Evolutionary conservation across 53 echinoderm and acorn worm species (phyloP).

Genomic region (Temnopleurus reevesii): DNA sequence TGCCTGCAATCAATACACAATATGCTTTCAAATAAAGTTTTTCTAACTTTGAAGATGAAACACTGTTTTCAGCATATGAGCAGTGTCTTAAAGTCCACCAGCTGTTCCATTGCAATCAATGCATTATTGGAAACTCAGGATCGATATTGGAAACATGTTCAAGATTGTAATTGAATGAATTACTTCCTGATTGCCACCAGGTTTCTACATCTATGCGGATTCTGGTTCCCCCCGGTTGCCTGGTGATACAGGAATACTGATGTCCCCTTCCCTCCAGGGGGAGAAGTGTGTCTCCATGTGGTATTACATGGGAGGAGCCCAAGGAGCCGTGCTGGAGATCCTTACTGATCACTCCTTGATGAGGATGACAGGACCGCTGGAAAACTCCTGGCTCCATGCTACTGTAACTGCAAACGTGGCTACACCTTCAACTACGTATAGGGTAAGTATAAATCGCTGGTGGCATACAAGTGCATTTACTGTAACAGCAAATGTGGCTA

Average conservation of each 20-base stretch:
- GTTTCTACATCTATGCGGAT: constrained; percentile 90
- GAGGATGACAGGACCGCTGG: neutral
- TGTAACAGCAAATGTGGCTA: too few relatives aligned
- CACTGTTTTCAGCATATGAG: too few relatives aligned
- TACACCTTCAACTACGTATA: neutral
- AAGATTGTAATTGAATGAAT: too few relatives aligned
- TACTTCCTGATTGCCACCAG: constrained; percentile 50
- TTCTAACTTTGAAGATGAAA: too few relatives aligned
- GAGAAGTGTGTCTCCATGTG: constrained; percentile 78
- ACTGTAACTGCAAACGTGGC: neutral
- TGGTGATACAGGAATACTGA: constrained; percentile 62
- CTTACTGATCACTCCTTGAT: neutral
- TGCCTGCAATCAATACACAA: too few relatives aligned
- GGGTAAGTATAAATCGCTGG: neutral
- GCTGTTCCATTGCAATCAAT: too few relatives aligned
- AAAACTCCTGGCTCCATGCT: neutral
- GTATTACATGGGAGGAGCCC: constrained; percentile 66
- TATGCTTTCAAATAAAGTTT: too few relatives aligned
- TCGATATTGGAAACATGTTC: too few relatives aligned
- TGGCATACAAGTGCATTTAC: too few relatives aligned
- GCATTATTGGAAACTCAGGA: too few relatives aligned
- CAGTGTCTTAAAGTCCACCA: too few relatives aligned
- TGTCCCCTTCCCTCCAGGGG: constrained; percentile 58
- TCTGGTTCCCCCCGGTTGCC: constrained; percentile 59
- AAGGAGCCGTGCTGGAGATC: neutral